Evolutionary conservation across 2,797 vertebrate genomes (phyloP), one percentile per base, ranked within the genome.

Genomic region (Melanotaenia pygmaea): DNA sequence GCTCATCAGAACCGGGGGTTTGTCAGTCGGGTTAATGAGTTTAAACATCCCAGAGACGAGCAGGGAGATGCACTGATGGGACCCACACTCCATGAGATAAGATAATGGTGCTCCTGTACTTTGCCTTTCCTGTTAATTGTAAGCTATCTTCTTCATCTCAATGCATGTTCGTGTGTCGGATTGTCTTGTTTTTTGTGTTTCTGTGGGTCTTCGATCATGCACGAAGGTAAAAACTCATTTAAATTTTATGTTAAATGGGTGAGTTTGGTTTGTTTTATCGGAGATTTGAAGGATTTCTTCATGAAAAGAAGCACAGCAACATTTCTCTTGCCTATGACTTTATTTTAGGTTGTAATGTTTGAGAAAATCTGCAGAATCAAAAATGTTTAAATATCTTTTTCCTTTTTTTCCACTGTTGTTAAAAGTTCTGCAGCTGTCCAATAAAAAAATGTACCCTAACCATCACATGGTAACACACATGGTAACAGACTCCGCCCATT

Each of bases 21-120:
- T 59, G 59, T 78, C 34, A 14, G 79, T 60, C 2, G 1, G 5
- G 82, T 88, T 86, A 86, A 89, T 83, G 86, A 89, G 89, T 88
- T 86, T 78, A 81, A 74, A 50, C 5, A 16, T 75, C 0, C 4
- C 38, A 50, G 54, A 69, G 77, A 72, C 11, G 18, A 76, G 71
- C 70, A 69, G 69, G 35, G 59, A 65, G 69, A 73, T 8, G 0
- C 51, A 26, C 50, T 70, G 64, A 76, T 71, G 81, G 76, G 43
- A 67, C 75, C 30, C 9, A 12, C 56, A 3, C 62, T 63, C 1
- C 59, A 81, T 66, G 51, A 83, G 82, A 89, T 85, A 71, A 87
- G 76, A 86, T 87, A 79, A 85, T 67, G 68, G 32, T 1, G 79
- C 79, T 67, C 59, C 68, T 82, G 80, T 65, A 57, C 73, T 77